phyloP scores from a whole-genome alignment of 2,113 vertebrate species.

The Platycercus adscitus region DNA sequence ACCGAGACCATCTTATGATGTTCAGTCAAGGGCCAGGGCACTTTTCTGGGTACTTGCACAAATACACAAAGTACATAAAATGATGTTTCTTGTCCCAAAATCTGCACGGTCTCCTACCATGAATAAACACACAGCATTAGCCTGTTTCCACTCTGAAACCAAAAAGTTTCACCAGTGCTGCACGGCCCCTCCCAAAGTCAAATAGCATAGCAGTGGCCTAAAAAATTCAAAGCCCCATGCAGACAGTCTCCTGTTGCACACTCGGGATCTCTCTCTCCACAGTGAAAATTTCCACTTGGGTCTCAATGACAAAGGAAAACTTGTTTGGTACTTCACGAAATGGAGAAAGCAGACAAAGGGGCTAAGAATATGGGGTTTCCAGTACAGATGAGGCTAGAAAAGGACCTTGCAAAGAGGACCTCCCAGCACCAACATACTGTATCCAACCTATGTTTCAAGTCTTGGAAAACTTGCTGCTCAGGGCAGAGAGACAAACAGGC shows the following conservation, averaged over 20 bases:
- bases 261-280: rapidly evolving
- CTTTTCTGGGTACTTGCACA: neutral
- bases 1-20: neutral
- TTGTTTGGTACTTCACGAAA: neutral
- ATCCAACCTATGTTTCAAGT: neutral
- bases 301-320: neutral
- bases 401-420: neutral
- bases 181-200: neutral
- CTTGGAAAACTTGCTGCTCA: neutral
- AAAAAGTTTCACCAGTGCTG: neutral
- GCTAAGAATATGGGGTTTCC: neutral
- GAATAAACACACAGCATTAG: neutral
- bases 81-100: neutral
- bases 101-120: neutral
- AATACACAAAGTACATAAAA: neutral
- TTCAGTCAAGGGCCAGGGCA: neutral
- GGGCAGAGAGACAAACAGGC: neutral
- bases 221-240: neutral
- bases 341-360: neutral
- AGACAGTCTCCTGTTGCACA: neutral
- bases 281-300: neutral
- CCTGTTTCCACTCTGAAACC: neutral
- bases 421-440: neutral
- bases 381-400: neutral
- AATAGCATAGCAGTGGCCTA: rapidly evolving